Evolutionary conservation across 2,797 vertebrate genomes (phyloP).

Genomic region (Periophthalmus magnuspinnatus): DNA sequence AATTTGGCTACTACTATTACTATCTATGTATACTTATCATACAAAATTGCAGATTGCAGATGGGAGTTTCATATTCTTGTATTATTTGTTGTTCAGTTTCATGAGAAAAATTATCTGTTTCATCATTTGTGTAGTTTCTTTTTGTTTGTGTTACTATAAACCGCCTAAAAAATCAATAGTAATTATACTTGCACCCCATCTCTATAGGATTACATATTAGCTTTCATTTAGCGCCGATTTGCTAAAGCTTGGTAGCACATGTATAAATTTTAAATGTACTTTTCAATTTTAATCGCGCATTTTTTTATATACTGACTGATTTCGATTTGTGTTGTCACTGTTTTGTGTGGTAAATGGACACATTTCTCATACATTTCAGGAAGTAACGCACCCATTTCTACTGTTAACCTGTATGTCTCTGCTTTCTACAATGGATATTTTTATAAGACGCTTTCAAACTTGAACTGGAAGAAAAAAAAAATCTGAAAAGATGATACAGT

Average conservation of each 20-base stretch:
- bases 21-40: too few species aligned
- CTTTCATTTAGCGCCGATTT: not conserved
- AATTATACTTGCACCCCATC: not conserved
- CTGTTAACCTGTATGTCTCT: constrained; percentile 12
- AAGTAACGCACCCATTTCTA: not conserved
- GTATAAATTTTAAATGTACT: too few species aligned
- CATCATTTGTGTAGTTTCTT: too few species aligned
- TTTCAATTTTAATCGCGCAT: too few species aligned
- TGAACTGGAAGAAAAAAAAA: constrained; percentile 51
- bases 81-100: not conserved
- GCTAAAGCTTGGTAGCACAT: too few species aligned
- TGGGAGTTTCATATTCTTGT: not conserved
- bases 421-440: constrained; percentile 73
- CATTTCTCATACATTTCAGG: too few species aligned
- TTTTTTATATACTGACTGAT: too few species aligned
- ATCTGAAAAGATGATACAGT: constrained; percentile 28
- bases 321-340: too few species aligned
- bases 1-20: too few species aligned
- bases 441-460: constrained; percentile 75
- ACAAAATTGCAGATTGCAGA: too few species aligned
- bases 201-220: not conserved
- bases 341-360: too few species aligned
- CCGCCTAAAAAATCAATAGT: not conserved
- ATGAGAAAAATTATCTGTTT: too few species aligned
- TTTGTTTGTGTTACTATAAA: not conserved